Evolutionary conservation across 2,888 invertebrate genomes (phyloP).

Genomic region (Omphaloscelis lunosa): DNA sequence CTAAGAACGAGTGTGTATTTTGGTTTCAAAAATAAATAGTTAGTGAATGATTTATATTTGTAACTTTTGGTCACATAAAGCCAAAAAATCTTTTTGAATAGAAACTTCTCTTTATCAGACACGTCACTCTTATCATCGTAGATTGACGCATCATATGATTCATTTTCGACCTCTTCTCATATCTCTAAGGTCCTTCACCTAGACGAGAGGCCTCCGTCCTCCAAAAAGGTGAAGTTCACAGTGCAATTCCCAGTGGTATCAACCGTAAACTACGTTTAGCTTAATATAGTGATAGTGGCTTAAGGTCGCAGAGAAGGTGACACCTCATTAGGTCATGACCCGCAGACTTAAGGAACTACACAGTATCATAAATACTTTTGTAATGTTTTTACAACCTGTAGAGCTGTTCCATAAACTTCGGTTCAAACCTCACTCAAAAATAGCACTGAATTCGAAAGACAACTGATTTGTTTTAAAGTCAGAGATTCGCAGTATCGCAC

Average conservation of each 20-base stretch:
- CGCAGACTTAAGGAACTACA: constrained; percentile 48
- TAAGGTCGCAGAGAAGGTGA: constrained; percentile 62
- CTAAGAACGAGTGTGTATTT: not conserved
- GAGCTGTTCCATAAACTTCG: not conserved
- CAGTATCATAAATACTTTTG: constrained; percentile 51
- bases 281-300: constrained; percentile 52
- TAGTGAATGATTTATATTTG: not conserved
- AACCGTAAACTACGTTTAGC: constrained; percentile 42
- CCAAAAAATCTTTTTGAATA: not conserved
- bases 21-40: not conserved
- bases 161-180: not conserved
- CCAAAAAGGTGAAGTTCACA: constrained; percentile 25
- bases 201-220: constrained; percentile 3
- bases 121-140: not conserved
- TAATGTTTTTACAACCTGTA: constrained; percentile 9
- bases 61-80: not conserved
- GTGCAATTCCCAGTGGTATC: constrained; percentile 17
- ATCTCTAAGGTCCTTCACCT: constrained; percentile 11
- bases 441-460: not conserved
- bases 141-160: constrained; percentile 1
- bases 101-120: not conserved
- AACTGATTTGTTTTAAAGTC: not conserved
- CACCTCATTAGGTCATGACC: constrained; percentile 63
- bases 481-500: not conserved
- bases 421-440: not conserved